These are phyloP conservation scores for Psilopsiagon aurifrons DNA, from an alignment of 2,113 vertebrate genomes.

Conservation along the genomic window DNA sequence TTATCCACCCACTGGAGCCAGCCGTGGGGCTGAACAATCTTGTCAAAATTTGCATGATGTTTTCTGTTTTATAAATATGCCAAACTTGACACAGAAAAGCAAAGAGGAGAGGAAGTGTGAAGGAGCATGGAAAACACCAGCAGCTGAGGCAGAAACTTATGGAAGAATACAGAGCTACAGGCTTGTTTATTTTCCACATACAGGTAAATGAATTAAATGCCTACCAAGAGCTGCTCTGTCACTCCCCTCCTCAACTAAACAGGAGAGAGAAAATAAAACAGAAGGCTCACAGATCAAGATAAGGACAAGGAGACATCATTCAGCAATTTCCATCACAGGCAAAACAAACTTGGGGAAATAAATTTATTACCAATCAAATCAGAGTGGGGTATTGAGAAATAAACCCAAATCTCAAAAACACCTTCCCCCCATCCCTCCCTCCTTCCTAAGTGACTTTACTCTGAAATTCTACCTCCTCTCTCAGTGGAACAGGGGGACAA, in stretches of 20 bases:
- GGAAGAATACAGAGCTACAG: not conserved
- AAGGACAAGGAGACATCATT: not conserved
- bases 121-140: not conserved
- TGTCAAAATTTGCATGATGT: not conserved
- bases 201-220: not conserved
- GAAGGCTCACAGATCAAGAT: not conserved
- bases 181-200: not conserved
- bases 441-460: not conserved
- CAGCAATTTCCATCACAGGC: not conserved
- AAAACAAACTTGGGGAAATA: not conserved
- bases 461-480: not conserved
- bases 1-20: not conserved
- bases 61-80: not conserved
- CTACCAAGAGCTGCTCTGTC: not conserved
- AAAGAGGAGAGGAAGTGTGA: not conserved
- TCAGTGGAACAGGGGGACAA: not conserved
- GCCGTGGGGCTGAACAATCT: not conserved
- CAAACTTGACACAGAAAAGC: not conserved
- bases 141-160: not conserved
- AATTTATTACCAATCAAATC: not conserved
- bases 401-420: not conserved
- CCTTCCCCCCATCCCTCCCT: not conserved
- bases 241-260: not conserved
- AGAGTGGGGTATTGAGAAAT: not conserved
- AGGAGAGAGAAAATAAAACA: not conserved